phyloP scores from a whole-genome alignment of 1,140 invertebrate species.

The Proctacanthus coquilletti region DNA sequence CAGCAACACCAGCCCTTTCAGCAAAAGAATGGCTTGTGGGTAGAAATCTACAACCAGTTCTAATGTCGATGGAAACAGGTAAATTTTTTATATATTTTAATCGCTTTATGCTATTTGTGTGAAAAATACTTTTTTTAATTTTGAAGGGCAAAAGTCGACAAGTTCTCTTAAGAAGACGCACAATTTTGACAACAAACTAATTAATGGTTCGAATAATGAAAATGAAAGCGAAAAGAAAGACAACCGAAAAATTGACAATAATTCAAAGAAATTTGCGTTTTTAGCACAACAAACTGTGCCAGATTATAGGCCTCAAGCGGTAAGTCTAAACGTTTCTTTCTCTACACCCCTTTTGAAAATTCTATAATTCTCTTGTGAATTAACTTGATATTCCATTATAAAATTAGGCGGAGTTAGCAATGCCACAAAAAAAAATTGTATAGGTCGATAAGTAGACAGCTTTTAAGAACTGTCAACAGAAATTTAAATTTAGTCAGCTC shows the following conservation, averaged over 20 bases:
- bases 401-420: neutral
- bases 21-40: slow-evolving; percentile 76
- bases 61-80: slow-evolving; percentile 65
- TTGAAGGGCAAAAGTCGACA: too few relatives aligned
- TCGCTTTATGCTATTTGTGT: too few relatives aligned
- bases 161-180: neutral
- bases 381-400: too few relatives aligned
- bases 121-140: too few relatives aligned
- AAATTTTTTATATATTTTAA: neutral
- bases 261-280: slow-evolving; percentile 73
- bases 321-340: slow-evolving; percentile 6
- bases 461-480: too few relatives aligned
- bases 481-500: too few relatives aligned
- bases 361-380: too few relatives aligned
- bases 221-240: neutral
- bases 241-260: slow-evolving; percentile 36
- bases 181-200: neutral
- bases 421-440: neutral
- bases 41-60: slow-evolving; percentile 60
- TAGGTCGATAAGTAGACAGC: too few relatives aligned
- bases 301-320: slow-evolving; percentile 53
- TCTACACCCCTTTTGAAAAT: neutral
- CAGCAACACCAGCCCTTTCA: slow-evolving; percentile 63
- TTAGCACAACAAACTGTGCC: slow-evolving; percentile 65
- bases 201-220: slow-evolving; percentile 2